Base-by-base conservation (phyloP, 2,888 invertebrate genomes). In the Drosophila suboccidentalis region DNA sequence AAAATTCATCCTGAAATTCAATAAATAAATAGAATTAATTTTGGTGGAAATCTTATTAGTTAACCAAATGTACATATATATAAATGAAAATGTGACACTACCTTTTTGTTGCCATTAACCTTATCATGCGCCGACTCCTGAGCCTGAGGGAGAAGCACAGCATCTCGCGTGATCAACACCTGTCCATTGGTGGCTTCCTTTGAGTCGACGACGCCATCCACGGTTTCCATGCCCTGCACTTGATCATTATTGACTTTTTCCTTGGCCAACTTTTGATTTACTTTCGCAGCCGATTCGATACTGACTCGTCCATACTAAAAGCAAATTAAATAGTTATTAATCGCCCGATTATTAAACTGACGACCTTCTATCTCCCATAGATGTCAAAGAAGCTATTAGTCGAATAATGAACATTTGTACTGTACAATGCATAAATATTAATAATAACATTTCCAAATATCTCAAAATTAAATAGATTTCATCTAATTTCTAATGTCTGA, bases 301-400 rank as follows among this genome's bases (percentile, higher is more conserved):
- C 97, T 96, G 89, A 96, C 95, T 69, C 97, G 94, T 57, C 97
- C 97, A 94, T 96, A 97, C 97, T 97, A 94, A 5, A 94, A 78
- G 66, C 75, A 87, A 26, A 34, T 10, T 29, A 47, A 8, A 26
- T 13, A 15, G 36, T 36, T 36, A 29, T n/a, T 46, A 43, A 17
- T 10, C 10, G 17, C 11, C 11, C 22, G 19, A 4, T 38, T 38
- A 29, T 26, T 17, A 29, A 32, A 15, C 29, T 15, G 22, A 39
- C 19, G 36, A 15, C 36, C 43, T 39, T 39, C 39, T 39, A 39
- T 9, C 9, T 39, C 4, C 15, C 15, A 39, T 17, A 15, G 39
- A 39, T 43, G 43, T 43, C 43, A 43, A 43, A 43, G 43, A 38
- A 38, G 6, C 38, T 38, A 38, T 38, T 38, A n/a, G 43, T 19